These are phyloP conservation scores for Standfussiana lucernea DNA, from an alignment of 2,888 invertebrate genomes.

Conservation along the genomic window DNA sequence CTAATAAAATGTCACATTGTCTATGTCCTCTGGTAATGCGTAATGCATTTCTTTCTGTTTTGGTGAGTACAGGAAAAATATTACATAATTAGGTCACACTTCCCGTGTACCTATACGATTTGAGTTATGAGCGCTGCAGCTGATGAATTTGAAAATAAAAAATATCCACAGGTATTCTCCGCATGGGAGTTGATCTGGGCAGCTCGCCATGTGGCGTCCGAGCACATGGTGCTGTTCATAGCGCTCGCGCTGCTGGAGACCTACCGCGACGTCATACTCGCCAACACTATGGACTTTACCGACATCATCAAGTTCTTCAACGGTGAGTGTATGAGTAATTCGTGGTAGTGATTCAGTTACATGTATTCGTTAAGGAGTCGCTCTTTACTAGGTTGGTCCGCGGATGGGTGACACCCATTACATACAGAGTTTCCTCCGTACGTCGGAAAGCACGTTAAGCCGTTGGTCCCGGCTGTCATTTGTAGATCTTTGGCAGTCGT, in stretches of 20 bases:
- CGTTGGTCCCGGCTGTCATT: no score
- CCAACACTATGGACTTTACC: conserved; percentile 99
- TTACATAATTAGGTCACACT: background rate
- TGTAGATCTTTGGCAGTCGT: no score
- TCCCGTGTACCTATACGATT: background rate
- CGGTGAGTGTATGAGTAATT: conserved; percentile 90
- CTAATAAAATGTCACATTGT: background rate
- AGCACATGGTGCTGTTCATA: conserved; percentile 97
- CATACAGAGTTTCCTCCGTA: no score
- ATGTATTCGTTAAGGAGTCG: no score
- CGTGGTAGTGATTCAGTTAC: background rate
- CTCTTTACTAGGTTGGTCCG: no score
- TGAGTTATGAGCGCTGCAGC: background rate
- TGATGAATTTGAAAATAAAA: background rate
- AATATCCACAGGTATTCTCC: conserved; percentile 90
- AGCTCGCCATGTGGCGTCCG: conserved; percentile 96
- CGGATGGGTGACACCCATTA: no score
- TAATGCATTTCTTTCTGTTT: no score
- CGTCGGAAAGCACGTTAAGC: no score
- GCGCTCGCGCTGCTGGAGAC: conserved; percentile 97
- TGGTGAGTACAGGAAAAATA: background rate
- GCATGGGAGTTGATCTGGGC: conserved; percentile 99
- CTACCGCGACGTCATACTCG: conserved; percentile 98
- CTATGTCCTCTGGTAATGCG: no score
- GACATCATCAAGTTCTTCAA: conserved; percentile 99